Base-by-base conservation (phyloP, 2,797 vertebrate species). In the Fratercula arctica region DNA sequence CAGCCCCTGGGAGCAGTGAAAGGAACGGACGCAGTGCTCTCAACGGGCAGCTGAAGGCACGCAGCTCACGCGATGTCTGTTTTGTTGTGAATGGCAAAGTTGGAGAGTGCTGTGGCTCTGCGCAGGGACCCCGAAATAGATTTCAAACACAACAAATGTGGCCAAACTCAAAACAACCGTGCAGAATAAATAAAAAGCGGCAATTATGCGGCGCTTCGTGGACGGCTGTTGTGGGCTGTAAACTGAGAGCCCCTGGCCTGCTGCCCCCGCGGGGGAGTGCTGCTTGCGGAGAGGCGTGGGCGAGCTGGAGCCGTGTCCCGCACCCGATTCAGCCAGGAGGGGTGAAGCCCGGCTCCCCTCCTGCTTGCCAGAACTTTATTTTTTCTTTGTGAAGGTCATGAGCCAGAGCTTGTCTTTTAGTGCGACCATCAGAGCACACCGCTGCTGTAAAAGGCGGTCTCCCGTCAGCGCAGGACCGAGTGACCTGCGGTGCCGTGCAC, bases 401-500 rank as follows among this genome's bases (percentile, higher is more conserved):
- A 51, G 69, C 24, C 57, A 21, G 41, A 25, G 39, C 33, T 61
- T 0, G 4, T 15, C 61, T 48, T 50, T 18, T 9, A 16, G 37
- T 8, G 24, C 1, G 1, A 14, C 87, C 28, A 0, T 26, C 14
- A 7, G 57, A 51, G 61, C 59, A 7, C 3, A 0, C 33, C 15
- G 0, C 70, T 60, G 70, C 93, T 90, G 41, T 41, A 6, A 66
- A 66, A 70, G 86, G 76, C 88, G 39, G 41, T 31, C 37, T 80
- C 23, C 70, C 19, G 37, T 11, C 4, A 13, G 45, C 2, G 2
- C 28, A 12, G 37, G 82, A 6, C 19, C 6, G 74, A 17, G 8
- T 5, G 33, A 46, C 39, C 79, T 29, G 1, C 1, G 0, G 45
- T 9, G 46, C 37, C 2, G 6, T 16, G 5, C 15, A 2, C 0